Base-by-base conservation (phyloP, 1,140 invertebrate genomes). In the Dendrolimus kikuchii region DNA sequence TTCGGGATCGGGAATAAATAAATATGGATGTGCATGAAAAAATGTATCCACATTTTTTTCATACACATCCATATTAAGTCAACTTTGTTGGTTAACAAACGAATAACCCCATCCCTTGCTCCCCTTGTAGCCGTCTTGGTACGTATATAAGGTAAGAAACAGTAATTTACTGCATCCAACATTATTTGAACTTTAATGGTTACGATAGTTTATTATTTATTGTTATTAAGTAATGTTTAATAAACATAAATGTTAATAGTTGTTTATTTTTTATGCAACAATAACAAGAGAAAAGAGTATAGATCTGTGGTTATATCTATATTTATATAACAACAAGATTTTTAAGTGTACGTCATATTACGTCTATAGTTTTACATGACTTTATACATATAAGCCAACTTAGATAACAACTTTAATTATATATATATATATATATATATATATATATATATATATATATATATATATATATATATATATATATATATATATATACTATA, bases 71-170 rank as follows among this genome's bases (percentile, higher is more conserved):
- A 64, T 23, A 51, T 36, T 51, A 53, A 39, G 1, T 46, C 7
- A 52, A 10, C 48, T 9, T 46, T 8, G 51, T 47, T 66, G 67
- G 68, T 77, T 74, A 76, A 77, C 75, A 78, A 79, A 80, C 72
- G 72, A 69, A 68, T 66, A 70, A 73, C 74, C 75, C 68, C 70
- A 60, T 72, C 67, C 72, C 67, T 60, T 57, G 43, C 69, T 60
- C 69, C 71, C 64, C 68, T 71, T 54, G 56, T 62, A 62, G 56
- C 65, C 59, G 64, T 61, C 69, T 71, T 62, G 57, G 66, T 65
- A 60, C 53, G 62, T 76, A 74, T 64, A 73, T 77, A 77, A 82
- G 76, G 77, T 77, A 75, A 75, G 68, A 62, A 74, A 66, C 55
- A 71, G 67, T 74, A 69, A 76, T 74, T 69, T 77, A 76, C 50